Evolutionary conservation across 2,797 vertebrate genomes (phyloP).

Genomic region (Cyprinella venusta): DNA sequence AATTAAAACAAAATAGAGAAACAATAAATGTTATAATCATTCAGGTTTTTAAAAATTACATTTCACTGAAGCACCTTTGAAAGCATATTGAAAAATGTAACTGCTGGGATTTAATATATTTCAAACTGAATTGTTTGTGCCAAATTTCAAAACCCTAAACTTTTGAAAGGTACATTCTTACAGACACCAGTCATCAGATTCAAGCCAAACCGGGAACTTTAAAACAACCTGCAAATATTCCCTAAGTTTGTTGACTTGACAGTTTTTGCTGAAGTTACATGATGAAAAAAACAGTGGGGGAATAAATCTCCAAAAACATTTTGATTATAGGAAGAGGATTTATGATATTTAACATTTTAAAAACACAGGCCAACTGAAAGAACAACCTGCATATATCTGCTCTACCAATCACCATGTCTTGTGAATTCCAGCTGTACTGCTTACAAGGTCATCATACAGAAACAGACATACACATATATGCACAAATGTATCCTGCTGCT

Average conservation of each 20-base stretch:
- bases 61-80: neutral
- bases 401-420: constrained; percentile 14
- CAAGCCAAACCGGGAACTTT: too few relatives aligned
- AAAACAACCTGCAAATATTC: constrained; percentile 42
- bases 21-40: neutral
- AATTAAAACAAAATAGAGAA: neutral
- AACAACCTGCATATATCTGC: constrained; percentile 45
- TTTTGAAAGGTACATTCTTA: constrained; percentile 20
- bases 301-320: constrained; percentile 56
- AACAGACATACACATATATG: neutral
- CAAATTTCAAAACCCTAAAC: neutral
- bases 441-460: neutral
- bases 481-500: neutral
- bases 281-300: constrained; percentile 45
- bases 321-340: constrained; percentile 52
- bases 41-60: neutral
- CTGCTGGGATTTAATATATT: neutral
- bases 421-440: constrained; percentile 33
- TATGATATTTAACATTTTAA: constrained; percentile 49
- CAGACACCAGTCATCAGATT: neutral
- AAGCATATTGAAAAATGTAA: neutral
- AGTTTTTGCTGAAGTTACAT: constrained; percentile 48
- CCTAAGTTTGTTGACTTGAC: constrained; percentile 54
- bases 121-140: neutral
- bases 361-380: constrained; percentile 23